Evolutionary conservation across 1,140 invertebrate genomes (phyloP).

Genomic region (Helicorthomorpha holstii): DNA sequence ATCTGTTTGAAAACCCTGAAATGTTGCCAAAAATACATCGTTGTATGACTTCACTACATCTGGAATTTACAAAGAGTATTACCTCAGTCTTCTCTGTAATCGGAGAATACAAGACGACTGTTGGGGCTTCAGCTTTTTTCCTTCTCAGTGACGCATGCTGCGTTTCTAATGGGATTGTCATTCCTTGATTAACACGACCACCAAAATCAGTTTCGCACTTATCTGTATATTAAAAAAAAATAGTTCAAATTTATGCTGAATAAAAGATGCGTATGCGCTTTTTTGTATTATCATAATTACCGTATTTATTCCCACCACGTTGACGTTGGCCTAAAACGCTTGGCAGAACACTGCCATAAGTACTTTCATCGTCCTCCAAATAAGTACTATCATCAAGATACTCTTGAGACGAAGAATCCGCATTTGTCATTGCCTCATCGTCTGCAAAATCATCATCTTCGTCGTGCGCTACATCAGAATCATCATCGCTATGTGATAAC

Average conservation of each 20-base stretch:
- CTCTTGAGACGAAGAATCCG: conserved; percentile 36
- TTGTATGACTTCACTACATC: neutral
- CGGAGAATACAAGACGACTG: conserved; percentile 25
- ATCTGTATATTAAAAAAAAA: too few relatives aligned
- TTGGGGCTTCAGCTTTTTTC: conserved; percentile 28
- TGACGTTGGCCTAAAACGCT: conserved; percentile 5
- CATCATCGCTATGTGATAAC: conserved; percentile 36
- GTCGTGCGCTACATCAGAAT: conserved; percentile 43
- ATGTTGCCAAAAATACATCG: neutral
- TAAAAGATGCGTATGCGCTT: too few relatives aligned
- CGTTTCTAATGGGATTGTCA: conserved; percentile 25
- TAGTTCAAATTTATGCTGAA: too few relatives aligned
- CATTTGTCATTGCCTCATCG: conserved; percentile 41
- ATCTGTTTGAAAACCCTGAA: conserved; percentile 12
- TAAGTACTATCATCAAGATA: conserved; percentile 22
- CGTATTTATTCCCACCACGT: neutral
- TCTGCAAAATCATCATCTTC: conserved; percentile 43
- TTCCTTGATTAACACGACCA: conserved; percentile 5
- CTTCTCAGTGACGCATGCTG: conserved; percentile 36
- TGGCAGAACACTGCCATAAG: conserved; percentile 16
- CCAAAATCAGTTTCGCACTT: neutral
- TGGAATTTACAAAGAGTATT: neutral
- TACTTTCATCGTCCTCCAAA: conserved; percentile 20
- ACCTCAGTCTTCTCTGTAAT: conserved; percentile 31
- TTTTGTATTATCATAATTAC: too few relatives aligned